Evolutionary conservation across 2,888 invertebrate species (phyloP), one percentile per base, ranked within the genome.

Genomic region (Cryptophagus acutangulus): DNA sequence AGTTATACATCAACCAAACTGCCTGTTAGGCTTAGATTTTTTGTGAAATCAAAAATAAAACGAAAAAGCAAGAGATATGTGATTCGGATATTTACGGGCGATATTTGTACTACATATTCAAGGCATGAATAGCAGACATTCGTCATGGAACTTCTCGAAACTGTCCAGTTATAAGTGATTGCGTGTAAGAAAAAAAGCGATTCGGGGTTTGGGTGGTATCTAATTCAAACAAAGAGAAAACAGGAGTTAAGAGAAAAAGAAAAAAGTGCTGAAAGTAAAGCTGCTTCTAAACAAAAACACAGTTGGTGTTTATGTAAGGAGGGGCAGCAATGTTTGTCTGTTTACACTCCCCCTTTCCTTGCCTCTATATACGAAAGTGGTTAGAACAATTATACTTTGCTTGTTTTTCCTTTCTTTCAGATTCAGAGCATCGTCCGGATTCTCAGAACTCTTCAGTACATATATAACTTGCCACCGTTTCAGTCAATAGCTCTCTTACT

Each of bases 161-260:
- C 59, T 57, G 61, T 59, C 60, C 59, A 52, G 58, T 61, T 60
- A 57, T 59, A 59, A 55, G 55, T 52, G 55, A 61, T 61, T 59
- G 55, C 51, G 53, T 56, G 55, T 52, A 49, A 56, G 51, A 54
- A 54, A 48, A 51, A 49, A 48, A n/a, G n/a, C 24, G 24, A 20
- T 20, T 8, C 24, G 6, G 24, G 6, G n/a, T 20, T 20, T 20
- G 6, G 24, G 24, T 8, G 24, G 24, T 8, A 43, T 48, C 43
- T 49, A 51, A 52, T 52, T 51, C 51, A n/a, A n/a, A n/a, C n/a
- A n/a, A n/a, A n/a, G n/a, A n/a, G n/a, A n/a, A n/a, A n/a, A n/a
- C n/a, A n/a, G n/a, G n/a, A n/a, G n/a, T n/a, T n/a, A n/a, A n/a
- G n/a, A n/a, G n/a, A n/a, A 37, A 44, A 52, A 53, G 51, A 52